Evolutionary conservation across 2,797 vertebrate genomes (phyloP), one percentile per base, ranked within the genome.

Genomic region (Gorsachius magnificus): DNA sequence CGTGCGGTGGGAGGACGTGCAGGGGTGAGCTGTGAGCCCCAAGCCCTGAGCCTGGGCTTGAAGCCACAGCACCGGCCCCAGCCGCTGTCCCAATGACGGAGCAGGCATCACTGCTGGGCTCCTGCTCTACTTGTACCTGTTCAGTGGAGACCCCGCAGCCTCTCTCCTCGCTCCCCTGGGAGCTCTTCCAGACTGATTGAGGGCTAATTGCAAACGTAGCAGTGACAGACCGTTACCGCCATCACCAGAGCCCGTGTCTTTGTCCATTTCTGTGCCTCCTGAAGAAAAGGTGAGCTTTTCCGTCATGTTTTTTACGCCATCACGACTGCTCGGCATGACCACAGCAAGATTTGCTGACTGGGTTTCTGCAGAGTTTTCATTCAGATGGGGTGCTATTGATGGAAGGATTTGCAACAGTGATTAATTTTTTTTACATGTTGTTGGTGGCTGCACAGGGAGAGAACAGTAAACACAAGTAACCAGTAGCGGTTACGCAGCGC

Each of bases 281-380:
- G 41, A 46, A 29, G 38, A 25, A 22, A 14, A 18, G 35, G 16
- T 7, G 22, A 10, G 38, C n/a, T 33, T 38, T 22, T 18, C 29
- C 1, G 1, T 9, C 2, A 20, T 6, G 9, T 18, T 35, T 36
- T 7, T 43, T 20, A 22, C 50, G 11, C 21, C 31, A 6, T 21
- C 1, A 1, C 3, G 2, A 5, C 46, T 13, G 26, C 48, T 19
- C 56, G 8, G n/a, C 20, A 1, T 1, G 6, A 6, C 16, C 53
- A 4, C 46, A 9, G 33, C 53, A 6, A 4, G 21, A 17, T 5
- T 18, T 18, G 21, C 26, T 2, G 0, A 2, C 26, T 3, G 33
- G 28, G 13, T 4, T 48, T 43, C 68, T 6, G 28, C 15, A 20
- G 48, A 7, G 31, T 26, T 21, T 41, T 21, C 13, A 7, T 41